phyloP scores from a whole-genome alignment of 2,888 invertebrate species.

The Cinara cedri region DNA sequence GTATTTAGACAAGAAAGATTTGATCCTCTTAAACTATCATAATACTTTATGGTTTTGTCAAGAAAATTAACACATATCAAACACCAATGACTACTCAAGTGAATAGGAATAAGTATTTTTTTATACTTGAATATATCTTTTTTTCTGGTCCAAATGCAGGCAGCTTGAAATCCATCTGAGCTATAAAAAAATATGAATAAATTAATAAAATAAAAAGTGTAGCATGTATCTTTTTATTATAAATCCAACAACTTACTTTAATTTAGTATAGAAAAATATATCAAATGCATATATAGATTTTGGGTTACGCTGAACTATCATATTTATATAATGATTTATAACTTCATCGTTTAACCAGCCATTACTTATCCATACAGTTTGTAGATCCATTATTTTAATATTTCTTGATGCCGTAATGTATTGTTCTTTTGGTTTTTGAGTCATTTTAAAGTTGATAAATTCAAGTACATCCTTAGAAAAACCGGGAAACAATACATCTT shows the following conservation, averaged over 20 bases:
- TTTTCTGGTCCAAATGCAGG: conserved; percentile 90
- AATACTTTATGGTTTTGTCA: conserved; percentile 77
- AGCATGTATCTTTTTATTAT: not conserved
- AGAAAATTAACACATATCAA: conserved; percentile 85
- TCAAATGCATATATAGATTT: conserved; percentile 86
- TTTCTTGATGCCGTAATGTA: not conserved
- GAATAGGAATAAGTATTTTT: conserved; percentile 87
- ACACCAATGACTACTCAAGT: conserved; percentile 96
- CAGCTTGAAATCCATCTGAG: conserved; percentile 73
- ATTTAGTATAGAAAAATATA: conserved; percentile 92
- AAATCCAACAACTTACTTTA: conserved; percentile 67
- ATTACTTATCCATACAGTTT: not conserved
- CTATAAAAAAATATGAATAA: conserved; percentile 13
- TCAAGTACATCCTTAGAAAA: conserved; percentile 7
- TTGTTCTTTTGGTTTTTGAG: too few relatives aligned
- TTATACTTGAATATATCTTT: conserved; percentile 85
- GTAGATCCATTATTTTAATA: conserved; percentile 16
- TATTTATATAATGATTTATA: conserved; percentile 95
- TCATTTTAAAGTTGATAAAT: not conserved
- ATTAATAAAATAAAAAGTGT: not conserved
- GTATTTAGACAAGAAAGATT: conserved; percentile 74
- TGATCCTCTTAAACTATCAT: conserved; percentile 89
- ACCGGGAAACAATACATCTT: conserved; percentile 21
- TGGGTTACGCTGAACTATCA: conserved; percentile 81
- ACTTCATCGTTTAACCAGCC: conserved; percentile 64